Conservation (phyloP, 2,113 vertebrate species). For the Siniperca chuatsi region DNA sequence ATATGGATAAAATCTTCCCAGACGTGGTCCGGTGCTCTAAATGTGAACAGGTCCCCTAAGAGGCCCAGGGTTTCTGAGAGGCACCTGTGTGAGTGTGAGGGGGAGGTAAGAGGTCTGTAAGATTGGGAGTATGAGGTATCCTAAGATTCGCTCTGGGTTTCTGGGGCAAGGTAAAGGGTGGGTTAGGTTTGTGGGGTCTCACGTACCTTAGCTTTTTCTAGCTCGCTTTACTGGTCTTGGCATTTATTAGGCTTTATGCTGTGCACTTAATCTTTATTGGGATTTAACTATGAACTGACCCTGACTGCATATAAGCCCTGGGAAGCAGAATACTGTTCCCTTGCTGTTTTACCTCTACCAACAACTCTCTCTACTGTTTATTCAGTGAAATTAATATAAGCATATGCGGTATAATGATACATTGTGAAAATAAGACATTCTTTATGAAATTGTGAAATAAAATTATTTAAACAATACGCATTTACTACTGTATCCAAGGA, state of each 20-base stretch:
- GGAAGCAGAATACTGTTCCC: slow-evolving; percentile 40
- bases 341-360: slow-evolving; percentile 43
- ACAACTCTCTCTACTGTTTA: slow-evolving; percentile 22
- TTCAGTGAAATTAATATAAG: slow-evolving; percentile 19
- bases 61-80: slow-evolving; percentile 37
- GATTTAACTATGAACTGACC: slow-evolving; percentile 68
- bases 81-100: slow-evolving; percentile 69
- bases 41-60: slow-evolving; percentile 38
- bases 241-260: slow-evolving; percentile 79
- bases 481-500: neutral
- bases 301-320: slow-evolving; percentile 47
- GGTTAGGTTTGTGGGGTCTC: slow-evolving; percentile 69
- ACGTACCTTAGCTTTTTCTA: slow-evolving; percentile 53
- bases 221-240: slow-evolving; percentile 74
- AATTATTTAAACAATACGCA: neutral
- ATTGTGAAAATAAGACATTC: neutral
- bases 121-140: slow-evolving; percentile 47
- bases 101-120: slow-evolving; percentile 51
- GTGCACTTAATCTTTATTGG: slow-evolving; percentile 72
- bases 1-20: slow-evolving; percentile 66
- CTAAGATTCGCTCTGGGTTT: slow-evolving; percentile 56
- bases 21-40: slow-evolving; percentile 29
- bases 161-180: slow-evolving; percentile 49
- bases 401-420: neutral
- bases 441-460: neutral